Percentiles rank a stretch among this genome's conserved stretches.
Conservation (phyloP, 2,888 invertebrate genomes). For the Phengaris arion region DNA sequence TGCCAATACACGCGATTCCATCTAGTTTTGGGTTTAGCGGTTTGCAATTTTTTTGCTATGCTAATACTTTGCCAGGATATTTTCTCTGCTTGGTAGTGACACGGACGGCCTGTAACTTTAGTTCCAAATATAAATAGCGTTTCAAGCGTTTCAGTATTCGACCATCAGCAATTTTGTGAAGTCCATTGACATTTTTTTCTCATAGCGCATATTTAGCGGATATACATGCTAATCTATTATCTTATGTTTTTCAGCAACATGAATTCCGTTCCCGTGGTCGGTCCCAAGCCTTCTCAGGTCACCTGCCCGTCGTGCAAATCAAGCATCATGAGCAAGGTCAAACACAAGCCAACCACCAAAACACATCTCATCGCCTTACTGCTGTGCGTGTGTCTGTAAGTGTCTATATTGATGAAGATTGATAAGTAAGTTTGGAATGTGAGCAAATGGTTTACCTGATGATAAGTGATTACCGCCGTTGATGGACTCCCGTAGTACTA, state of each 20-base stretch:
- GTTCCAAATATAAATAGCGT: no score
- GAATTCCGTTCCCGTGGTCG: background rate
- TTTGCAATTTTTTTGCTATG: no score
- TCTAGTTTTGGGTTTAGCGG: background rate
- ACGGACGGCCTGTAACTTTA: no score
- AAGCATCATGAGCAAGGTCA: slow-evolving; percentile 69
- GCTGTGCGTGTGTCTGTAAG: slow-evolving; percentile 68
- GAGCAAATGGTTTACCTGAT: no score
- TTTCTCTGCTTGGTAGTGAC: no score
- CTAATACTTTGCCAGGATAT: no score
- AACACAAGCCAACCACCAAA: slow-evolving; percentile 61
- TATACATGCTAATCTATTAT: background rate
- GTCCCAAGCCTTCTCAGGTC: slow-evolving; percentile 17
- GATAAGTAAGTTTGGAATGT: no score
- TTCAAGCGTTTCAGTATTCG: no score
- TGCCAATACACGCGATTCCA: background rate
- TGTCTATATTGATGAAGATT: slow-evolving; percentile 24
- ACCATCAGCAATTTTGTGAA: no score
- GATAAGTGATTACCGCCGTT: no score
- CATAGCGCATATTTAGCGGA: background rate
- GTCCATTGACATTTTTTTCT: background rate
- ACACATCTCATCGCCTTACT: slow-evolving; percentile 77
- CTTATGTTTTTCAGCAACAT: background rate
- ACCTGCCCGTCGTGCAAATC: slow-evolving; percentile 56
- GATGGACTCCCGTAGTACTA: no score